These are phyloP conservation scores for Streblospio benedicti DNA, from an alignment of 1,140 invertebrate species.

Conservation along the genomic window DNA sequence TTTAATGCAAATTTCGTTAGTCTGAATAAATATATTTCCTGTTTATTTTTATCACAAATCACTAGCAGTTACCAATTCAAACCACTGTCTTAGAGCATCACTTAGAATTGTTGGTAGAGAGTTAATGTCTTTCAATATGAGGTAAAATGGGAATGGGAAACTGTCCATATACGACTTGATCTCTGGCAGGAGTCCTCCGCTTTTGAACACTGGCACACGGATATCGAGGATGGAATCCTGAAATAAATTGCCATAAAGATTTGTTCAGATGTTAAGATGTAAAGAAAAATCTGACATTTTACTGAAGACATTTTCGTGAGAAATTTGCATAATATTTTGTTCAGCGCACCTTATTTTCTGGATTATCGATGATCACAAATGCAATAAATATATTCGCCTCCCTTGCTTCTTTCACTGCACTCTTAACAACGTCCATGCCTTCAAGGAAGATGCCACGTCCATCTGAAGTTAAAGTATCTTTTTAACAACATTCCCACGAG, in stretches of 20 bases:
- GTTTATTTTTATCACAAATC: not conserved
- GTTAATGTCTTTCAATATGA: constrained; percentile 81
- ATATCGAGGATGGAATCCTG: constrained; percentile 85
- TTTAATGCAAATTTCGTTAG: too few species aligned
- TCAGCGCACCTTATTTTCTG: constrained; percentile 66
- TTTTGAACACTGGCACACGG: constrained; percentile 60
- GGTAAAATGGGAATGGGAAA: constrained; percentile 98
- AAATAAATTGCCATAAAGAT: constrained; percentile 18
- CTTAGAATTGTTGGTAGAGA: constrained; percentile 79
- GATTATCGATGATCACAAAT: constrained; percentile 92
- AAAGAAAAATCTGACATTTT: constrained; percentile 17
- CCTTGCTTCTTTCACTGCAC: constrained; percentile 69
- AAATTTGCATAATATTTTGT: not conserved
- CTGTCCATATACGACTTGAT: constrained; percentile 77
- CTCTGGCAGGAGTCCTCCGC: constrained; percentile 52
- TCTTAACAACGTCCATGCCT: constrained; percentile 65
- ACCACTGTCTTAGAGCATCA: constrained; percentile 96
- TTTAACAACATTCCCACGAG: too few species aligned
- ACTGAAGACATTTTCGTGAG: not conserved
- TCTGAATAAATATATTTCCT: too few species aligned
- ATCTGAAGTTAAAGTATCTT: too few species aligned
- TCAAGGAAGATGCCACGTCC: constrained; percentile 87
- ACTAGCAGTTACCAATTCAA: constrained; percentile 67
- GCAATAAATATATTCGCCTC: constrained; percentile 81
- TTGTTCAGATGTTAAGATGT: constrained; percentile 5